Evolutionary conservation across 2,113 vertebrate genomes (phyloP).

Genomic region (Dasyprocta punctata): DNA sequence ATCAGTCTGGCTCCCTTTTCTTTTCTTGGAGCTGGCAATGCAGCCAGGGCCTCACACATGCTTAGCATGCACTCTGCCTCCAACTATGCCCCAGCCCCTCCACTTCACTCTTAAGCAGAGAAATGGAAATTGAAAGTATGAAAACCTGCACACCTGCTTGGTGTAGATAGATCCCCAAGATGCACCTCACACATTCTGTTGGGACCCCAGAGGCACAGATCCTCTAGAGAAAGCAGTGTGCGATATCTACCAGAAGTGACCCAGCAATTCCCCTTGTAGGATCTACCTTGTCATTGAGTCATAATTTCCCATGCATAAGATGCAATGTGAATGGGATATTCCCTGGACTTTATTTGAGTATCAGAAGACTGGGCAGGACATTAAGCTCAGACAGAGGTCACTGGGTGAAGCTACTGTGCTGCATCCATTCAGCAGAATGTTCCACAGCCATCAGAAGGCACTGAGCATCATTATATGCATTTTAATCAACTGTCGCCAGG

Average conservation of each 20-base stretch:
- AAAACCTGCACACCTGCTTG: neutral
- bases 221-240: neutral
- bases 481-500: neutral
- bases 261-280: neutral
- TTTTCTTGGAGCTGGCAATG: neutral
- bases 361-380: neutral
- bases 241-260: neutral
- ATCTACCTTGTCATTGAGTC: neutral
- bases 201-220: neutral
- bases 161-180: neutral
- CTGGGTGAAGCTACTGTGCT: neutral
- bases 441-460: neutral
- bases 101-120: neutral
- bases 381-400: neutral
- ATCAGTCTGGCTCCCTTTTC: neutral
- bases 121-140: neutral
- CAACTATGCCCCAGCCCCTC: neutral
- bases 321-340: neutral
- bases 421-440: neutral
- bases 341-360: neutral
- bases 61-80: too few species aligned
- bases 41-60: neutral
- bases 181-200: neutral
- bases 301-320: neutral
- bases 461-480: fast-evolving